Conservation (phyloP, 2,797 vertebrate genomes). For the Pseudotriccus pelzelni region DNA sequence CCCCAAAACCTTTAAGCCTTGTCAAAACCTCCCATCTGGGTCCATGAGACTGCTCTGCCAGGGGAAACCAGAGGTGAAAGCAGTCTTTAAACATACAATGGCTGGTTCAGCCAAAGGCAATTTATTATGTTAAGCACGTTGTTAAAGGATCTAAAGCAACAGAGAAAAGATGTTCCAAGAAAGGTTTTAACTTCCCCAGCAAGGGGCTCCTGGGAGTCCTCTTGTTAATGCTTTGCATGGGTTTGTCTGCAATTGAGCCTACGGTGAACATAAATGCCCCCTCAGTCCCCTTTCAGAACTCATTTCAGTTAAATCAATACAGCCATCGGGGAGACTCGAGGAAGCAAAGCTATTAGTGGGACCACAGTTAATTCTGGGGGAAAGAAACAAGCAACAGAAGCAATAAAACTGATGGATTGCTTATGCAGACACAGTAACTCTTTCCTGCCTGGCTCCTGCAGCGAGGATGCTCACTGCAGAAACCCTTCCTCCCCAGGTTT, state of each 20-base stretch:
- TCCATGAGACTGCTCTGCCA: not conserved
- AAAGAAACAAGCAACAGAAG: conserved; percentile 48
- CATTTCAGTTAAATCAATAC: conserved; percentile 3
- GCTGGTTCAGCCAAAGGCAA: not conserved
- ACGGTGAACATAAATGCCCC: not conserved
- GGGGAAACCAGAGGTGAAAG: not conserved
- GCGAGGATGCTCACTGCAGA: not conserved
- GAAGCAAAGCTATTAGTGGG: conserved; percentile 49
- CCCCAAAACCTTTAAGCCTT: not conserved
- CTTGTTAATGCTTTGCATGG: conserved; percentile 13
- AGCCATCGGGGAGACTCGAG: not conserved
- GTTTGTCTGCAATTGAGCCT: conserved; percentile 21
- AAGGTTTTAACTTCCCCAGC: conserved; percentile 29
- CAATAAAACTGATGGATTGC: conserved; percentile 52
- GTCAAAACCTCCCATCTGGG: not conserved
- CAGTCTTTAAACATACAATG: not conserved
- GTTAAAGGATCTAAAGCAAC: conserved; percentile 40
- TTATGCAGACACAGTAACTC: conserved; percentile 28
- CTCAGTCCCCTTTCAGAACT: not conserved
- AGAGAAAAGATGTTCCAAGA: conserved; percentile 16
- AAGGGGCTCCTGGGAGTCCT: conserved; percentile 45
- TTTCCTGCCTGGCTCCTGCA: not conserved
- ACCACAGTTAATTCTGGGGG: conserved; percentile 36
- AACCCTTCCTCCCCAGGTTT: not conserved
- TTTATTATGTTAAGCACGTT: conserved; percentile 51